A percentile compares a stretch with the other conserved stretches of the same genome.
Evolutionary conservation across 2,888 invertebrate genomes (phyloP).

Genomic region (Diogma glabrata): DNA sequence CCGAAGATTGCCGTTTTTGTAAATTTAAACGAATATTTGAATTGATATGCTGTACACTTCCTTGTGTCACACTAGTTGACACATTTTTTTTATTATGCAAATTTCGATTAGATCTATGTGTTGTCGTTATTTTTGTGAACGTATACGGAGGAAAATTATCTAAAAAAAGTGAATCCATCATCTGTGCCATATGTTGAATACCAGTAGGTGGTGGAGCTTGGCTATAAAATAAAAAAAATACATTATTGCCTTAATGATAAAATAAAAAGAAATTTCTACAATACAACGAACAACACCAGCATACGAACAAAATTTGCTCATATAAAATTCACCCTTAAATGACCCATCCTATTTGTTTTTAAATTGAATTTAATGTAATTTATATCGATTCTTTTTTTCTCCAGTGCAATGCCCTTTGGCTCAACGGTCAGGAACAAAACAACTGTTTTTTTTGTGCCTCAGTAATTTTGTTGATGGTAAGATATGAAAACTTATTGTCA

Average conservation of each 20-base stretch:
- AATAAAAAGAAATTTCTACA: neutral
- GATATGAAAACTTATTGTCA: no score
- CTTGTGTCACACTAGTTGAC: slow-evolving; percentile 14
- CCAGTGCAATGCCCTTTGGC: slow-evolving; percentile 7
- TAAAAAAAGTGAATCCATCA: slow-evolving; percentile 61
- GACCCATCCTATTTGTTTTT: neutral
- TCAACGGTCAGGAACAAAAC: neutral
- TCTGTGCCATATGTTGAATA: slow-evolving; percentile 57
- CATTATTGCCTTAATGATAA: no score
- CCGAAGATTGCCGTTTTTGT: slow-evolving; percentile 23
- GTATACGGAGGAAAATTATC: slow-evolving; percentile 55
- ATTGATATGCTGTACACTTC: neutral
- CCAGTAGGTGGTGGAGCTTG: slow-evolving; percentile 41
- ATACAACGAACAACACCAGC: neutral
- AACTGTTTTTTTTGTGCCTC: no score
- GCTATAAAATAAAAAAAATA: no score
- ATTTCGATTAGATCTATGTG: slow-evolving; percentile 36
- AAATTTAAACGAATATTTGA: slow-evolving; percentile 23
- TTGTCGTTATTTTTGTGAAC: slow-evolving; percentile 49
- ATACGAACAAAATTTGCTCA: neutral
- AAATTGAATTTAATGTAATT: neutral
- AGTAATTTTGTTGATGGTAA: no score
- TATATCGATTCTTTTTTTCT: slow-evolving; percentile 6
- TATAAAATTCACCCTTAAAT: slow-evolving; percentile 8
- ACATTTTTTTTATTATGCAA: slow-evolving; percentile 25